phyloP scores from a whole-genome alignment of 2,113 vertebrate genomes.

The Cisticola juncidis region DNA sequence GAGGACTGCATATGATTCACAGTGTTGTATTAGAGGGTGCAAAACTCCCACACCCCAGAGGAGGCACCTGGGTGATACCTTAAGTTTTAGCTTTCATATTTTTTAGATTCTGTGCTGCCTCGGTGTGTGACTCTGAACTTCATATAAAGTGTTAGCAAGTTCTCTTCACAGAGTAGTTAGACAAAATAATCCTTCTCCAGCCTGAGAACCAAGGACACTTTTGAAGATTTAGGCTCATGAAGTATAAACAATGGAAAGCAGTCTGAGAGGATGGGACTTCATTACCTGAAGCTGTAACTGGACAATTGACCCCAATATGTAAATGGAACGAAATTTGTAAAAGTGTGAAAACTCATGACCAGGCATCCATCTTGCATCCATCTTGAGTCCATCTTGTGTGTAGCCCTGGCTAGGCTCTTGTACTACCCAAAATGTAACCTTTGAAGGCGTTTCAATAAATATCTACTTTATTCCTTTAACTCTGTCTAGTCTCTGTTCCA shows the following conservation, averaged over 20 bases:
- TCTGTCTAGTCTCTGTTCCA: neutral
- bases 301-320: neutral
- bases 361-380: neutral
- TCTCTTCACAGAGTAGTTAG: neutral
- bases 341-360: neutral
- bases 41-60: neutral
- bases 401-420: neutral
- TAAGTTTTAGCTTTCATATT: neutral
- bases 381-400: neutral
- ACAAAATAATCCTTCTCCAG: neutral
- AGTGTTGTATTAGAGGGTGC: neutral
- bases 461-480: neutral
- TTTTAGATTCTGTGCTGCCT: neutral
- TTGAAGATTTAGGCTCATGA: neutral
- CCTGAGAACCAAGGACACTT: neutral
- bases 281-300: neutral
- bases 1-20: no score
- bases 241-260: neutral
- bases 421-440: neutral
- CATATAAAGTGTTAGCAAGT: neutral
- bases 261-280: neutral
- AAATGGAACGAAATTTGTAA: neutral
- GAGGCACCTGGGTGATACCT: neutral
- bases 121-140: neutral
- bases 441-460: neutral